Evolutionary conservation across 2,113 vertebrate species (phyloP).

Genomic region (Perca schrenkii): DNA sequence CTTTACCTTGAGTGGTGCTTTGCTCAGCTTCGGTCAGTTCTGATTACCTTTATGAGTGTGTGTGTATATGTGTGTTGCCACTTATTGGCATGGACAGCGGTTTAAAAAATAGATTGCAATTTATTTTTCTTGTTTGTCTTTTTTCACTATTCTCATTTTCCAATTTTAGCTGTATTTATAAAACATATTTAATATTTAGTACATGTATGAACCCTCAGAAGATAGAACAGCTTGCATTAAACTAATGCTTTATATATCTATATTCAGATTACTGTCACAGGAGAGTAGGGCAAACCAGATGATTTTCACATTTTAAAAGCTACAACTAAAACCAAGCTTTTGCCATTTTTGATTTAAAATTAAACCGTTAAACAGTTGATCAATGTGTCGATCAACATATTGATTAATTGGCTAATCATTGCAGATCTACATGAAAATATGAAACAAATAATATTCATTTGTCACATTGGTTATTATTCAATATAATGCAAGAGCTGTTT

Average conservation of each 20-base stretch:
- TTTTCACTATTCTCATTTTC: neutral
- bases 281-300: neutral
- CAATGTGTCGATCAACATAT: neutral
- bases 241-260: neutral
- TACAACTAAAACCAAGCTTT: neutral
- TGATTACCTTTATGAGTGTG: neutral
- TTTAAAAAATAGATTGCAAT: neutral
- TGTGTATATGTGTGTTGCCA: neutral
- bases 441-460: neutral
- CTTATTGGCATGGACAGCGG: neutral
- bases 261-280: neutral
- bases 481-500: neutral
- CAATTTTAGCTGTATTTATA: neutral
- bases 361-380: neutral
- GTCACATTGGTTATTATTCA: neutral
- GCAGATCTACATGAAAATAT: neutral
- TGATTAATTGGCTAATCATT: neutral
- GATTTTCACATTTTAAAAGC: neutral
- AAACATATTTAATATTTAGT: neutral
- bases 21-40: neutral
- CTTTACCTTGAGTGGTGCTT: constrained; percentile 4
- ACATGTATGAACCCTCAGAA: neutral
- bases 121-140: neutral
- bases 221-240: neutral
- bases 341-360: neutral